Percentiles rank a stretch among this genome's conserved stretches.
Conservation (phyloP, 2,888 invertebrate species). For the Drosophila suboccidentalis region DNA sequence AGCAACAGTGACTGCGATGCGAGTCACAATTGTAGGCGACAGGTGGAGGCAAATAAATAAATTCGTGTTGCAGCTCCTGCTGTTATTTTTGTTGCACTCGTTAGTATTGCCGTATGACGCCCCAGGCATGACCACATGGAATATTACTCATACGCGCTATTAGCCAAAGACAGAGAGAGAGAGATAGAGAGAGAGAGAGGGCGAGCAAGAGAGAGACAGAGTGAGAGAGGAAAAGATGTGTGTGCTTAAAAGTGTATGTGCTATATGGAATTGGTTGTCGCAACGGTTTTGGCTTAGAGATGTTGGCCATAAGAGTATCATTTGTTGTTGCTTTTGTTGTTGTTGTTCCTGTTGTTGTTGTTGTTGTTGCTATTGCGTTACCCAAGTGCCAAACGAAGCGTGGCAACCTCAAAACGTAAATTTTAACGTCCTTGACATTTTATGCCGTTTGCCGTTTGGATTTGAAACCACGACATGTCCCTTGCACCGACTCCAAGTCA, state of each 20-base stretch:
- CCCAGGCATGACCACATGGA: slow-evolving; percentile 56
- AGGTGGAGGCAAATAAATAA: slow-evolving; percentile 61
- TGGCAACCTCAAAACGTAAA: slow-evolving; percentile 67
- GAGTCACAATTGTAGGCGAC: slow-evolving; percentile 54
- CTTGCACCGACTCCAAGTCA: slow-evolving; percentile 6
- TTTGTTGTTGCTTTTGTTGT: slow-evolving; percentile 30
- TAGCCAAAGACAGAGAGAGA: slow-evolving; percentile 32
- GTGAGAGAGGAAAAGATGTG: slow-evolving; percentile 12
- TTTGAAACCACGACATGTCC: slow-evolving; percentile 22
- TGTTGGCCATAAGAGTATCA: slow-evolving; percentile 36
- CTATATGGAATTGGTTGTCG: slow-evolving; percentile 52
- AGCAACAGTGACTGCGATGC: slow-evolving; percentile 9
- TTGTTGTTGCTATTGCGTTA: slow-evolving; percentile 21
- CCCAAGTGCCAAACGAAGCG: slow-evolving; percentile 60
- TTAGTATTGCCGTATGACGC: slow-evolving; percentile 55
- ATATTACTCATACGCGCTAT: slow-evolving; percentile 68
- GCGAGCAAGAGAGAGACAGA: neutral
- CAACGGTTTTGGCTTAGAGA: slow-evolving; percentile 53
- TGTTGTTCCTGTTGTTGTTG: neutral
- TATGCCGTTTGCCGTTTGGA: slow-evolving; percentile 60
- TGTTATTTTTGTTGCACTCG: slow-evolving; percentile 41
- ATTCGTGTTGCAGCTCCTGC: slow-evolving; percentile 36
- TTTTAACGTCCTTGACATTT: slow-evolving; percentile 74
- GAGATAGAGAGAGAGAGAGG: neutral
- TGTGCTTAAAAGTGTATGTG: no score